Base-by-base conservation (phyloP, 2,113 vertebrate species). In the Meleagris gallopavo region DNA sequence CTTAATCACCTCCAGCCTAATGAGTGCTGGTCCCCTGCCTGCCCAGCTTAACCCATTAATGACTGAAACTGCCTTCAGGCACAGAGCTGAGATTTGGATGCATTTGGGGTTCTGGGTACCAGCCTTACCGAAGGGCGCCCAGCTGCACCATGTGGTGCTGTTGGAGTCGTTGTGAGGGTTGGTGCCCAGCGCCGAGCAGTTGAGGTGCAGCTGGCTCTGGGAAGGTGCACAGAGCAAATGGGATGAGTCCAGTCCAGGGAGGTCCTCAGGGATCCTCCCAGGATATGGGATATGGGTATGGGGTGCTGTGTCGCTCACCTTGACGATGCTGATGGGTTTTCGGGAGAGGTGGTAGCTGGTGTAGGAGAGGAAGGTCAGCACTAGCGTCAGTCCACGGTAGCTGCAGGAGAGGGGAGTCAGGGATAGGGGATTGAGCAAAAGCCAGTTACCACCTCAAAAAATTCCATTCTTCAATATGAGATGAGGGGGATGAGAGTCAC, bases 311-410 rank as follows among this genome's bases (percentile, higher is more conserved):
- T 24, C 21, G 16, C 90, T 75, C 92, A 99, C 99, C 98, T 99
- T 99, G 48, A 99, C 98, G 0, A 99, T 98, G 93, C 99, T 99
- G 97, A 99, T 99, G 20, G 99, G 99, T 92, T 99, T 99, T 81
- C 99, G 97, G 52, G 99, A 99, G 80, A 99, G 98, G 96, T 99
- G 99, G 88, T 99, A 99, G 62, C 98, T 98, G 20, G 98, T 98
- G 84, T 99, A 99, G 96, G 98, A 98, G 67, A 99, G 93, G 96
- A 99, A 99, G 5, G 99, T 99, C 65, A 99, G 97, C 19, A 99
- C 57, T 41, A 99, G 98, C 9, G 97, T 99, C 93, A 98, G 98
- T 3, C 98, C 98, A 22, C 99, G 98, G 92, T 99, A 99, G 97
- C 99, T 99, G 96, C 1, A 2, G 89, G 25, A 45, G 65, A 36